Evolutionary conservation across 2,888 invertebrate species (phyloP).

Genomic region (Quadroppia sp.): DNA sequence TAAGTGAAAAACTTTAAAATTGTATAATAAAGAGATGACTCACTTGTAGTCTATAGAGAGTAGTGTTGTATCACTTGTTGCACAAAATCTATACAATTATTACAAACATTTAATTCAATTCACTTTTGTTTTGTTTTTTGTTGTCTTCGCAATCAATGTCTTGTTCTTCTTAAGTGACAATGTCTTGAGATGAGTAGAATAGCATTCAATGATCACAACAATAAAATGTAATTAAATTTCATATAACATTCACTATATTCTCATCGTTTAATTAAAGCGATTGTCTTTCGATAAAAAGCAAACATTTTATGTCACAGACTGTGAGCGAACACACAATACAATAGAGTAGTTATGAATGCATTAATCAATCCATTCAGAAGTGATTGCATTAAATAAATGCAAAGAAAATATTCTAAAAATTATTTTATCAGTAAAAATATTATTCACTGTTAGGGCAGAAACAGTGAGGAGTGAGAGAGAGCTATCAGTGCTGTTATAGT

Average conservation of each 20-base stretch:
- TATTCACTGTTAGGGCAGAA: slow-evolving; percentile 4
- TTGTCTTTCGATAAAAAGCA: neutral
- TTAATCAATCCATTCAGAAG: neutral
- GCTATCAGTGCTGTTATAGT: neutral
- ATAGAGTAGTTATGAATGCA: neutral
- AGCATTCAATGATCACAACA: neutral
- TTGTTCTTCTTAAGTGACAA: neutral
- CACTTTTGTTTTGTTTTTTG: neutral
- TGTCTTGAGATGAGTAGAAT: neutral
- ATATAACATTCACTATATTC: neutral
- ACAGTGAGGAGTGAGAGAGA: neutral
- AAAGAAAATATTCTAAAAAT: neutral
- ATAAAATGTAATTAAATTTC: neutral
- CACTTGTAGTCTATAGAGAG: neutral
- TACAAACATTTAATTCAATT: neutral
- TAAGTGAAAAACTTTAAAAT: neutral
- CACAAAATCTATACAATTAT: slow-evolving; percentile 8
- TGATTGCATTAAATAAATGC: slow-evolving; percentile 11
- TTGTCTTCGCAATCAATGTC: slow-evolving; percentile 16
- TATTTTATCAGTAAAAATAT: slow-evolving; percentile 12
- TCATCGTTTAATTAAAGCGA: neutral
- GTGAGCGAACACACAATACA: neutral
- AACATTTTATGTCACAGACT: neutral
- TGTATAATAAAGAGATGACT: neutral
- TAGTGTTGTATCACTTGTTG: slow-evolving; percentile 21